Percentiles rank a stretch among this genome's conserved stretches.
phyloP scores from a whole-genome alignment of 23 tunicate genomes.

The Styela plicata region DNA sequence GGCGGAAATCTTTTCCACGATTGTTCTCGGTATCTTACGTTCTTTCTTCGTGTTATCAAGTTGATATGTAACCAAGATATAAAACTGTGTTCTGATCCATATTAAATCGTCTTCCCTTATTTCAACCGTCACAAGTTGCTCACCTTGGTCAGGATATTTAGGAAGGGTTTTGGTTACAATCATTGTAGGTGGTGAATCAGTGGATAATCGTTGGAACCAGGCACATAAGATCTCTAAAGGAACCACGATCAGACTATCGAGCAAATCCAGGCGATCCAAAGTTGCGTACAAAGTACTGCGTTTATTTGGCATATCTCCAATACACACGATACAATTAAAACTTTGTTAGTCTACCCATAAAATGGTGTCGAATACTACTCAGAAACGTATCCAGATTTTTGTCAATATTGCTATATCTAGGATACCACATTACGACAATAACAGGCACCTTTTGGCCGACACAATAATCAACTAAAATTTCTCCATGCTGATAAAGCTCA shows the following conservation, averaged over 20 bases:
- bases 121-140: not conserved
- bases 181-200: not conserved
- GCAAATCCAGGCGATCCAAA: slow-evolving; percentile 9
- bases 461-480: slow-evolving; percentile 4
- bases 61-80: not conserved
- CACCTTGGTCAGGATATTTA: slow-evolving; percentile 4
- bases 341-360: not conserved
- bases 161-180: too few species aligned
- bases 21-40: not conserved
- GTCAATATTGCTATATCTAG: slow-evolving; percentile 10
- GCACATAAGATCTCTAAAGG: slow-evolving; percentile 2
- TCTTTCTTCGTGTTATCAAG: not conserved
- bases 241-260: not conserved
- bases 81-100: slow-evolving; percentile 2
- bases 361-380: not conserved
- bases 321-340: slow-evolving; percentile 24
- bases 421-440: slow-evolving; percentile 30
- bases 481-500: not conserved
- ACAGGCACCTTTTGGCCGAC: slow-evolving; percentile 4
- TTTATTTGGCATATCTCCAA: slow-evolving; percentile 2
- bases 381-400: slow-evolving; percentile 4
- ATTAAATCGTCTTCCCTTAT: not conserved
- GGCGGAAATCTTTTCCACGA: too few species aligned
- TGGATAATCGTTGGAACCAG: not conserved
- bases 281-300: not conserved